Conservation (phyloP, 1,140 invertebrate genomes). For the Zaprionus inermis region DNA sequence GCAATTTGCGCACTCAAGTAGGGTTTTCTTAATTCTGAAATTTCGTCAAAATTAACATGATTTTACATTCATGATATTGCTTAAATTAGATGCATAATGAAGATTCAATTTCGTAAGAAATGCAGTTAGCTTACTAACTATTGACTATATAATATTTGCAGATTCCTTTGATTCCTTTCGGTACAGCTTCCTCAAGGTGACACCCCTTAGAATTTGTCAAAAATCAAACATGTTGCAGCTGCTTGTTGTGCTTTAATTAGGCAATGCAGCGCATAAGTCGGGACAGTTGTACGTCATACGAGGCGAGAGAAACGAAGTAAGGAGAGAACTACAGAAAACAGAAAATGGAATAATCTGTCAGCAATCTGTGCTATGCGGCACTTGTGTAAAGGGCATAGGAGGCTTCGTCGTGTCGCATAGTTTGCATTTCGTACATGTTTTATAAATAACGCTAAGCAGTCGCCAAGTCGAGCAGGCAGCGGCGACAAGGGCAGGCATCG, state of each 20-base stretch:
- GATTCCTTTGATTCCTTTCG: background rate
- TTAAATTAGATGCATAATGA: too few relatives aligned
- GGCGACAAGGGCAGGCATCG: slow-evolving; percentile 39
- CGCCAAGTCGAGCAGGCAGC: background rate
- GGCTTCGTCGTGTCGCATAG: slow-evolving; percentile 79
- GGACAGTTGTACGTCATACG: slow-evolving; percentile 20
- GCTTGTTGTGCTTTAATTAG: slow-evolving; percentile 31
- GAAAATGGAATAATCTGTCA: slow-evolving; percentile 68
- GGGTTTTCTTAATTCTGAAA: too few relatives aligned
- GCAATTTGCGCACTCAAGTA: too few relatives aligned
- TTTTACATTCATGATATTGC: too few relatives aligned
- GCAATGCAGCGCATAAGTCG: slow-evolving; percentile 30
- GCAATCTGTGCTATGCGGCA: slow-evolving; percentile 65
- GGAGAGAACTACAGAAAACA: slow-evolving; percentile 16
- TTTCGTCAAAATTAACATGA: too few relatives aligned
- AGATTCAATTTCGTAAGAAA: background rate
- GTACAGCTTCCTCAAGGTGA: background rate
- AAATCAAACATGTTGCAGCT: background rate
- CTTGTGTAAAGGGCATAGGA: slow-evolving; percentile 79
- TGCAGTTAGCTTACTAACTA: background rate
- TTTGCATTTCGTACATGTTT: slow-evolving; percentile 80
- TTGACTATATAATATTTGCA: background rate
- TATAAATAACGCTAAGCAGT: slow-evolving; percentile 77
- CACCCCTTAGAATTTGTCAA: slow-evolving; percentile 27
- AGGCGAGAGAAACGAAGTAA: slow-evolving; percentile 1